phyloP scores from a whole-genome alignment of 30 jellyfish, hydroid and myxozoan species.

The Morbakka virulenta region DNA sequence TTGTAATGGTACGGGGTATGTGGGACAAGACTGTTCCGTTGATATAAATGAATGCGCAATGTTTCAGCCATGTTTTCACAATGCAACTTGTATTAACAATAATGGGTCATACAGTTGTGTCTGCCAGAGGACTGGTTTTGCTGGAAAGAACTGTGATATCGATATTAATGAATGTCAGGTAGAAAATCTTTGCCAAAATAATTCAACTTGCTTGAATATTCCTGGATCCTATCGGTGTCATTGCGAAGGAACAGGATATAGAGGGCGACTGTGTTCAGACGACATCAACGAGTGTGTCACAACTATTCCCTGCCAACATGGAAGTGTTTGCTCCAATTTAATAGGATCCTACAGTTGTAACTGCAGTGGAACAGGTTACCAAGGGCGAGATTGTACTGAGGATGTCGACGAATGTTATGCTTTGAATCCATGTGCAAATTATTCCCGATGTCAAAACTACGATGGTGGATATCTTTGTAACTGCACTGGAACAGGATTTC shows the following conservation, averaged over 20 bases:
- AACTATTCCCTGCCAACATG: background rate
- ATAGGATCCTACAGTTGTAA: slow-evolving; percentile 41
- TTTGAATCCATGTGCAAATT: slow-evolving; percentile 41
- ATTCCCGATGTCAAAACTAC: slow-evolving; percentile 17
- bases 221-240: slow-evolving; percentile 24
- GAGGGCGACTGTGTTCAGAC: slow-evolving; percentile 49
- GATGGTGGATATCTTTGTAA: background rate
- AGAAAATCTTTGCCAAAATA: slow-evolving; percentile 39
- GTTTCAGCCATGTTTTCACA: slow-evolving; percentile 32
- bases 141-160: slow-evolving; percentile 44
- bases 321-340: slow-evolving; percentile 18
- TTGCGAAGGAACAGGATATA: slow-evolving; percentile 45
- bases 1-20: slow-evolving; percentile 53
- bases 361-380: slow-evolving; percentile 31
- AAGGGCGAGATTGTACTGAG: slow-evolving; percentile 49
- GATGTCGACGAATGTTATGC: slow-evolving; percentile 12
- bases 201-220: slow-evolving; percentile 39
- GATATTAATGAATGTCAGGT: slow-evolving; percentile 55
- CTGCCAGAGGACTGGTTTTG: slow-evolving; percentile 54
- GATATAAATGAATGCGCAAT: slow-evolving; percentile 54
- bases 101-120: slow-evolving; percentile 53
- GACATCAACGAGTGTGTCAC: slow-evolving; percentile 52
- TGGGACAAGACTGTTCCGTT: slow-evolving; percentile 23
- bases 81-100: slow-evolving; percentile 35
- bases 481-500: slow-evolving; percentile 30